Evolutionary conservation across 2,113 vertebrate species (phyloP), one percentile per base, ranked within the genome.

Genomic region (Hydrochoerus hydrochaeris): DNA sequence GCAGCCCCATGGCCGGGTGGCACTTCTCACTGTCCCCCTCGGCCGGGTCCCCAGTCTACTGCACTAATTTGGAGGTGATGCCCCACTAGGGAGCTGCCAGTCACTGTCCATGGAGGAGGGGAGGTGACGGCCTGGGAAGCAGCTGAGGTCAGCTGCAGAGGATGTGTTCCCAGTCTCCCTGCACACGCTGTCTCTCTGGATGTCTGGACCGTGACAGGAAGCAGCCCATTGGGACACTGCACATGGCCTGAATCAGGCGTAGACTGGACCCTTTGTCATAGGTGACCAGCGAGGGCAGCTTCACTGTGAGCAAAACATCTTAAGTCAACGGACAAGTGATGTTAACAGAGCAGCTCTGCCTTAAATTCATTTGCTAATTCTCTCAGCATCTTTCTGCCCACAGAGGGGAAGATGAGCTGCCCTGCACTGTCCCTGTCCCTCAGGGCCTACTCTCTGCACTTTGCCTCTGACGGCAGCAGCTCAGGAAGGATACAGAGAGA

Each of bases 271-370:
- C 38, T 12, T 44, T 57, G 1, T 3, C 46, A 1, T 2, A 12
- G 0, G 30, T 0, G 0, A 10, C 5, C 32, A 0, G 0, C 32
- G 4, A 0, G 0, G 1, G 69, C 3, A 0, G 0, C 28, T 7
- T 26, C 17, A 26, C 81, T 28, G 30, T 46, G 7, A 57, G 46
- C 8, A 1, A 58, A 73, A 11, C 77, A 6, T 35, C 58, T 4
- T 28, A 13, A 58, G 62, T 0, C 46, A 62, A 46, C 41, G 20
- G n/a, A 32, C n/a, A 30, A 20, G 24, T 1, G 0, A 14, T 4
- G 7, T 22, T 30, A 12, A 46, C 60, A 4, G 5, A 57, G 73
- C 75, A 8, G n/a, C 7, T 22, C 65, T 5, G 4, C 30, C 3
- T 0, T 1, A 5, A 49, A 3, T 3, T 26, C 13, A 11, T 16